Evolutionary conservation across 2,797 vertebrate genomes (phyloP), one percentile per base, ranked within the genome.

Genomic region (Crocidura indochinensis): DNA sequence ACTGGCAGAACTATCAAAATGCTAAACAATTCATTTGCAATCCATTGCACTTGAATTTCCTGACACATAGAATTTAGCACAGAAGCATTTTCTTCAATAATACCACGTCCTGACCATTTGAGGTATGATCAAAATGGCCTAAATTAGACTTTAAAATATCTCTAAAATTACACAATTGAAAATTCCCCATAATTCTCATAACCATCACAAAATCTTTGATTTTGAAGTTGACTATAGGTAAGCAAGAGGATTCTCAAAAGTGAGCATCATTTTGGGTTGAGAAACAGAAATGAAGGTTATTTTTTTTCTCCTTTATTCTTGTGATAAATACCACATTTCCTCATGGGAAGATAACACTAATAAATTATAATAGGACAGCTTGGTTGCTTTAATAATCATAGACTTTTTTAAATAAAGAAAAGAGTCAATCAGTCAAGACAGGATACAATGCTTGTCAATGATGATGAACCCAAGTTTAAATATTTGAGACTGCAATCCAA

Each of bases 391-490:
- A 83, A 83, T 65, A 82, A 78, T 87, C 10, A 87, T 60, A 60
- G 22, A 60, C 3, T 20, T 60, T 77, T 84, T 64, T 31, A 19
- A 87, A 56, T 27, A 38, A 19, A 31, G 20, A 15, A 67, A 85
- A 80, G 76, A 49, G 38, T 67, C 27, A 84, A 17, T 67, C 79
- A n/a, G 85, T 73, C 8, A 67, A 78, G 53, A 78, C 51, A 20
- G 51, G 14, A 65, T 1, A 51, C 4, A 9, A 6, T 31, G 10
- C 14, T 79, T 72, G 29, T 22, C 53, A 76, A 64, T 1, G 51
- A 93, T 6, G 10, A 93, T 11, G 87, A 86, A 79, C 27, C 8
- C 46, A 72, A 15, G 90, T 94, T 15, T 22, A 92, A 22, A 2
- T 84, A 12, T 49, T 91, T 71, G 79, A n/a, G 3, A 10, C 22